These are phyloP conservation scores for Sepiola atlantica DNA, from an alignment of 2,888 invertebrate genomes.

Conservation along the genomic window DNA sequence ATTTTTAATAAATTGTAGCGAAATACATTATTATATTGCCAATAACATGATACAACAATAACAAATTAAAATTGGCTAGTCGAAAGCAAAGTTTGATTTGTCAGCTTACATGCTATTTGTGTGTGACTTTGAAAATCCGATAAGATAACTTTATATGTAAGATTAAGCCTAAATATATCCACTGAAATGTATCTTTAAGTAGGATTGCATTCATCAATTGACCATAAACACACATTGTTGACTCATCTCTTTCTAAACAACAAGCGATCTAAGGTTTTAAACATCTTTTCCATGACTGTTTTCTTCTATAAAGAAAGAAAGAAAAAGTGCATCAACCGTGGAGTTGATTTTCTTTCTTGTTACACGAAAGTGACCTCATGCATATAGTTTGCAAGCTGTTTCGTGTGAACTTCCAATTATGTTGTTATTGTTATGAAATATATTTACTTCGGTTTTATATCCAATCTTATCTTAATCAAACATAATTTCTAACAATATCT, in stretches of 20 bases:
- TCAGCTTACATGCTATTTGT: too few species aligned
- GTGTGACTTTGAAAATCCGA: too few species aligned
- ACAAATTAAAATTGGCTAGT: too few species aligned
- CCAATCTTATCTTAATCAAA: not conserved
- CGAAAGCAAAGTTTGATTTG: too few species aligned
- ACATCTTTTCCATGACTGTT: not conserved
- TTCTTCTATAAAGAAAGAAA: not conserved
- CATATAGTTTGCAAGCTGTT: not conserved
- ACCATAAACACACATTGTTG: too few species aligned
- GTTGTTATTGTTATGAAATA: not conserved
- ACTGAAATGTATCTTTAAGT: too few species aligned
- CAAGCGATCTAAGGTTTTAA: not conserved
- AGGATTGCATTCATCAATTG: too few species aligned
- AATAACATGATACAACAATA: too few species aligned
- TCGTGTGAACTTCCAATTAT: not conserved
- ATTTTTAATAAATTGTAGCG: too few species aligned
- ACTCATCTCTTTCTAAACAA: not conserved
- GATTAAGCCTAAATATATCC: too few species aligned
- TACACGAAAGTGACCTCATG: not conserved
- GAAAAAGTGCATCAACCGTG: not conserved
- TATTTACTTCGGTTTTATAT: not conserved
- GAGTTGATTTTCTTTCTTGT: not conserved
- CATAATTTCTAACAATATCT: not conserved
- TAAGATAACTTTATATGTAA: too few species aligned
- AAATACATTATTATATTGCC: too few species aligned